A percentile compares a stretch with the other conserved stretches of the same genome.
Evolutionary conservation across 2,113 vertebrate genomes (phyloP).

Genomic region (Corythornis cristatus): DNA sequence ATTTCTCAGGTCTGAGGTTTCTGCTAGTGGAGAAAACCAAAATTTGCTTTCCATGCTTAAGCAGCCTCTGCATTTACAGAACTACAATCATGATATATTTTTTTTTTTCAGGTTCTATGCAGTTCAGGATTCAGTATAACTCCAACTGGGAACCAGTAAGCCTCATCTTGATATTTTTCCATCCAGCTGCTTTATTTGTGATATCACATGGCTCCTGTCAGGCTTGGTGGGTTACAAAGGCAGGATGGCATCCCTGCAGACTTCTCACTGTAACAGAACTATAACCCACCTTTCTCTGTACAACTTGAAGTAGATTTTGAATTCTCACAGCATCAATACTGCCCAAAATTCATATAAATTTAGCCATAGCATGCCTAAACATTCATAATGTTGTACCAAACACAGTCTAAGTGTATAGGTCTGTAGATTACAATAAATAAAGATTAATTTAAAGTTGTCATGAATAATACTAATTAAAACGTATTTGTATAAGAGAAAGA

Average conservation of each 20-base stretch:
- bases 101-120: not conserved
- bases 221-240: not conserved
- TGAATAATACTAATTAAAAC: not conserved
- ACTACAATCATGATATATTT: not conserved
- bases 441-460: not conserved
- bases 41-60: not conserved
- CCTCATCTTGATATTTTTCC: not conserved
- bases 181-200: not conserved
- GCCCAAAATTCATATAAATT: not conserved
- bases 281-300: not conserved
- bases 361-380: not conserved
- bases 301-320: not conserved
- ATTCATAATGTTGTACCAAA: not conserved
- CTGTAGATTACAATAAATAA: not conserved
- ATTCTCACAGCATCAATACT: not conserved
- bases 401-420: not conserved
- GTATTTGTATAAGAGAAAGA: not conserved
- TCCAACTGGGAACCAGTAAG: not conserved
- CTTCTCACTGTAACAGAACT: not conserved
- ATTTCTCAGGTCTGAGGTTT: not conserved
- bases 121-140: not conserved
- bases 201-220: not conserved
- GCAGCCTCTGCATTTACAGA: not conserved
- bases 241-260: not conserved
- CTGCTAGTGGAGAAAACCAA: not conserved